Evolutionary conservation across 2,888 invertebrate genomes (phyloP), one percentile per base, ranked within the genome.

Genomic region (Tiliacea aurago): DNA sequence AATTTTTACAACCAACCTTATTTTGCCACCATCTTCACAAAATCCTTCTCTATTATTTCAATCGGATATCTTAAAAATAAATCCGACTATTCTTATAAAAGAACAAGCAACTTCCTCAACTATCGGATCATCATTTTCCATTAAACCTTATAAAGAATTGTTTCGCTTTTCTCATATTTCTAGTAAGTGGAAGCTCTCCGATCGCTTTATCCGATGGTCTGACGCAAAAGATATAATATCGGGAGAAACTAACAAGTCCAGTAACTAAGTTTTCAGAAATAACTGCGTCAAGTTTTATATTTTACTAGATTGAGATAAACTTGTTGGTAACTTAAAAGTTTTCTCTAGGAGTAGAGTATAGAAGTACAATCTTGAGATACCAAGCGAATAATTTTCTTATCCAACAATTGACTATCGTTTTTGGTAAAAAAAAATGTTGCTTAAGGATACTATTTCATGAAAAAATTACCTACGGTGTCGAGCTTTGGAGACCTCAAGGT

Each of bases 91-190:
- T 70, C 59, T 79, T 62, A 67, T 59, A 69, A 79, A 80, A 65
- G 68, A 69, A 80, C 71, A 55, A 68, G 18, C 20, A 75, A 84
- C 61, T 83, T 81, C 58, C 33, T 20, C 67, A 81, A 83, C 84
- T 75, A 81, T 80, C 58, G 75, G 84, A 81, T 84, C 84, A 81
- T 81, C 78, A 84, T 83, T 83, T 77, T 82, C 85, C 69, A 79
- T 83, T 73, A 84, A 82, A 76, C 61, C 76, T 76, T 68, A 67
- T 73, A 74, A 73, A 79, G 76, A 83, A 84, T 72, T 71, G 69
- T 81, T 78, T 74, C 67, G 59, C 58, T 70, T 65, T 76, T 76
- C 79, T 81, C 70, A 78, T 86, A 76, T 81, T 86, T 86, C 84
- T 70, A 56, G 74, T 70, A 61, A 83, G 43, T 67, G 67, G 71